Percentiles rank a stretch among this genome's conserved stretches.
Evolutionary conservation across 2,113 vertebrate genomes (phyloP).

Genomic region (Clarias gariepinus): DNA sequence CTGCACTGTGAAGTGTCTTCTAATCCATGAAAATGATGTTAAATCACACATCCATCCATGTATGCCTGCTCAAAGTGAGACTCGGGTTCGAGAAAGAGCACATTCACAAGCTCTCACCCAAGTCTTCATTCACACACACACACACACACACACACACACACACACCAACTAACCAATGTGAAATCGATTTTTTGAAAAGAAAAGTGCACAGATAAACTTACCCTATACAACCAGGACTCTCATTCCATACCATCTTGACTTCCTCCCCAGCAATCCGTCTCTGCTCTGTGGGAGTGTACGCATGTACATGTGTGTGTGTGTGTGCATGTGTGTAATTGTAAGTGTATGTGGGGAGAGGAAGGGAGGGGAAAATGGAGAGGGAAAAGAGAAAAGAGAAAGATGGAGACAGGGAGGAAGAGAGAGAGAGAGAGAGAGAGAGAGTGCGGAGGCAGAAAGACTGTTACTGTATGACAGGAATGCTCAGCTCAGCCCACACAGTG

Average conservation of each 20-base stretch:
- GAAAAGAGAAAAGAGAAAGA: background rate
- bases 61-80: conserved; percentile 1
- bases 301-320: conserved; percentile 22
- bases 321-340: conserved; percentile 33
- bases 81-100: conserved; percentile 13
- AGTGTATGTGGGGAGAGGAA: conserved; percentile 20
- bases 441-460: conserved; percentile 54
- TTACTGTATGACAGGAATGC: conserved; percentile 60
- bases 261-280: conserved; percentile 49
- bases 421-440: conserved; percentile 49
- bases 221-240: conserved; percentile 41
- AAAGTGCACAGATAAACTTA: conserved; percentile 39
- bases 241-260: conserved; percentile 53
- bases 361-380: background rate
- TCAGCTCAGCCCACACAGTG: conserved; percentile 61
- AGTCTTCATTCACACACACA: conserved; percentile 20
- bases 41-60: background rate
- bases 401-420: conserved; percentile 36
- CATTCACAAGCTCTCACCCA: conserved; percentile 21
- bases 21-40: conserved; percentile 12
- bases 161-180: background rate
- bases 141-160: conserved; percentile 7
- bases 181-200: conserved; percentile 16
- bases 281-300: conserved; percentile 36
- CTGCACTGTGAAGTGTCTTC: conserved; percentile 38